Evolutionary conservation across 2,113 vertebrate genomes (phyloP), one percentile per base, ranked within the genome.

Genomic region (Naja naja): DNA sequence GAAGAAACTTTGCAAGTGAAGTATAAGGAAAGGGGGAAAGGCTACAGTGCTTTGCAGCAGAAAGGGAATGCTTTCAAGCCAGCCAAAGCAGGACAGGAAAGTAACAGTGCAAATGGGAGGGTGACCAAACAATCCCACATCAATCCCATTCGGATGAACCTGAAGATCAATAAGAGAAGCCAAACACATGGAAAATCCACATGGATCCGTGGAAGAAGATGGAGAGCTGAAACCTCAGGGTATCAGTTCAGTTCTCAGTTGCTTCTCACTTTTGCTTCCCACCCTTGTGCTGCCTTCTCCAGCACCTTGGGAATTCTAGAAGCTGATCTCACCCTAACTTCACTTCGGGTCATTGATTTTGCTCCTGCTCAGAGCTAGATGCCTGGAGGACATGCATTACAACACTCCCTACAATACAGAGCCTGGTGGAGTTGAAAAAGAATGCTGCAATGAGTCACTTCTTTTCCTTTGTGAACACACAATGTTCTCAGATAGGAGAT

Each of bases 11-110:
- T 94, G 14, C 60, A 23, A 60, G 85, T 56, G 49, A 87, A 94
- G 54, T 88, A 94, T 55, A 52, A 94, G 47, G 95, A 53, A 53
- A 94, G 55, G 0, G 95, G 43, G 0, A 23, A 58, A 90, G 58
- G 58, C 3, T 85, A 89, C 94, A 89, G 87, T 69, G 93, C 89
- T 85, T 91, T 89, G 95, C 92, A 4, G 56, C 86, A 92, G 92
- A 53, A 87, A 89, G 53, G 0, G 1, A 25, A 64, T 25, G 87
- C 18, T 90, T 25, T 90, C 87, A 88, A 58, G 86, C 92, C 89
- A 4, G 8, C 49, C 54, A 8, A 85, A 0, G 30, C 64, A 4
- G 0, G 0, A 89, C 18, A 52, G 93, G 94, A 93, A 96, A 95
- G 91, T 0, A 0, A 55, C 2, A 56, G 1, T 18, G 0, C 88